Evolutionary conservation across 2,797 vertebrate genomes (phyloP), one percentile per base, ranked within the genome.

Genomic region (Alosa sapidissima): DNA sequence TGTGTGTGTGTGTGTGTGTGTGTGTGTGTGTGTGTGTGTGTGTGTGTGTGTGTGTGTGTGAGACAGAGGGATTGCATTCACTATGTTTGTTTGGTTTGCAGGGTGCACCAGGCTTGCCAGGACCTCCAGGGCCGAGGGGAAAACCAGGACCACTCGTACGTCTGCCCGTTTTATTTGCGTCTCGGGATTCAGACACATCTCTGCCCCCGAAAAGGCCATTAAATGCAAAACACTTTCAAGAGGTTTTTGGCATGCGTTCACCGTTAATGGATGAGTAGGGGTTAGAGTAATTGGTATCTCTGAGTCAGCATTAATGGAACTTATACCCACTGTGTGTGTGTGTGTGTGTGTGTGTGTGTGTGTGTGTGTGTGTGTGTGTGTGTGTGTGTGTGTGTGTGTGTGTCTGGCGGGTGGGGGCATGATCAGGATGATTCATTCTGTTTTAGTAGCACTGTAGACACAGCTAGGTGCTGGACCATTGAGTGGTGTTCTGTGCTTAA

Each of bases 121-220:
- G 96, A 87, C 94, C 91, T 1, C 92, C 93, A 82, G 96, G 96
- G 72, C 88, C 92, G 47, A 94, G 95, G 89, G 96, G 96, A 91
- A 96, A 96, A 89, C 91, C 92, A 65, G 96, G 96, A 87, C 92
- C 93, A 16, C 90, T 87, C 85, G 96, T 97, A 95, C 86, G 95
- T 85, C 0, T 84, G 85, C 85, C 86, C 84, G 41, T 47, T 78
- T 78, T 47, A 78, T 78, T 65, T 11, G 85, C 88, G 85, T 84
- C 83, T 0, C 84, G 86, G 88, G 13, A 11, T 36, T 48, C 85
- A 72, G 84, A 62, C 11, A 0, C 7, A 55, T 75, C 11, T 51
- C 83, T 54, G 75, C 14, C 2, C 47, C 1, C 28, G 9, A 9
- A 68, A 16, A 41, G 65, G 65, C 28, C 28, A 36, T 36, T 41